Base-by-base conservation (phyloP, 1,140 invertebrate species). In the Gryon sp. region DNA sequence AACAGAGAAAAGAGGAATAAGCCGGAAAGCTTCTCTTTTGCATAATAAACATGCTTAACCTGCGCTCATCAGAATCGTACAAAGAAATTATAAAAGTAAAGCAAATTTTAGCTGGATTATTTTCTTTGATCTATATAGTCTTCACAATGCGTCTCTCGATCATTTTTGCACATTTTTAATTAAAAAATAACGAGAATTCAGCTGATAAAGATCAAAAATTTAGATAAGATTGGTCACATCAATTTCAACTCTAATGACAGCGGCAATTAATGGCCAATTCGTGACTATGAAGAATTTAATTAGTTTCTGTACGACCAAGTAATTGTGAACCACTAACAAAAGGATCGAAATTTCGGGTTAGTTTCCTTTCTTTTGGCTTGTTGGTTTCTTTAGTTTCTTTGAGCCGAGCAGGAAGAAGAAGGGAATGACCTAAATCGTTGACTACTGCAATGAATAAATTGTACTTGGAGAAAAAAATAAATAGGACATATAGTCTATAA, bases 41-140 rank as follows among this genome's bases (percentile, higher is more conserved):
- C 57, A 48, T 60, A 60, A 60, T 41, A 50, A 63, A 63, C 45
- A 63, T 38, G 59, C 34, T 63, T 63, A 50, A 50, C 43, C 24
- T 5, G 32, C 19, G 59, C 22, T 40, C 34, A 26, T 50, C 45
- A 41, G 19, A 60, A 6, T n/a, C 28, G 28, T 34, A 46, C 55
- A 45, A 46, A 43, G 53, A 26, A 57, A 57, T 57, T 43, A 57
- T 57, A 60, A 60, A 34, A 60, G 14, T 43, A 30, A 59, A 26
- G 7, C 14, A 3, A 15, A 32, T 32, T 32, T 32, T 32, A n/a
- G 28, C n/a, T 6, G 32, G 6, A 34, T n/a, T n/a, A 22, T 34
- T 36, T 11, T 32, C 28, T 50, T 50, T 50, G 26, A 34, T 12
- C 15, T 4, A n/a, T n/a, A n/a, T n/a, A n/a, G n/a, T n/a, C n/a